phyloP scores from a whole-genome alignment of 2,113 vertebrate genomes.

The Myodes glareolus region DNA sequence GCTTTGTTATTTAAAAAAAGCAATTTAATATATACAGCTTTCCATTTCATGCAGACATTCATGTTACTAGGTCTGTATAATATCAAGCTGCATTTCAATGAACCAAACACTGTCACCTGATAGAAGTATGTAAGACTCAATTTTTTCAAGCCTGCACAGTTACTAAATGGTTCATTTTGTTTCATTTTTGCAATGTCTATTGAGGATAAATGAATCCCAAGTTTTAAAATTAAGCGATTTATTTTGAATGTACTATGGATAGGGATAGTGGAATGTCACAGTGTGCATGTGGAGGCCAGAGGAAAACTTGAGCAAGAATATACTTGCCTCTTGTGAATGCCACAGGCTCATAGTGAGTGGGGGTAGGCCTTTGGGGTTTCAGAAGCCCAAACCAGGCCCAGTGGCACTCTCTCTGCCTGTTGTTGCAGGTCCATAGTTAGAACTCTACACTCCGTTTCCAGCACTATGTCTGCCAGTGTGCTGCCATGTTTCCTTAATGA shows the following conservation, averaged over 20 bases:
- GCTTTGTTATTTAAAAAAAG: neutral
- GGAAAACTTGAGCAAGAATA: neutral
- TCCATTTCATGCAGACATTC: neutral
- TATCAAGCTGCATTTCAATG: neutral
- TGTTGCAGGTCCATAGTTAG: neutral
- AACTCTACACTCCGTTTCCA: neutral
- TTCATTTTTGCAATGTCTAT: neutral
- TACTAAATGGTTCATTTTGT: neutral
- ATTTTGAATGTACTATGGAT: neutral
- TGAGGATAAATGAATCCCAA: neutral
- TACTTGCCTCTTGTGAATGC: neutral
- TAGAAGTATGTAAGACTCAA: neutral
- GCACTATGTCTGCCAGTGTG: accelerated
- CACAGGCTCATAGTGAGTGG: too few species aligned
- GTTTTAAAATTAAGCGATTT: neutral
- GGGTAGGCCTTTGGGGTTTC: neutral
- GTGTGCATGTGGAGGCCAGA: neutral
- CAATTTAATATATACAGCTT: neutral
- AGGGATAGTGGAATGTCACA: neutral
- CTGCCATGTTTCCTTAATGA: neutral
- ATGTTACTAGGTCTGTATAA: neutral
- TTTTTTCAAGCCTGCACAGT: neutral
- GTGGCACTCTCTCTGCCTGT: neutral
- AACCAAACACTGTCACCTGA: neutral
- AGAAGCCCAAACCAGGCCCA: neutral